These are phyloP conservation scores for Gymnarchus niloticus DNA, from an alignment of 2,113 vertebrate species.

Conservation along the genomic window DNA sequence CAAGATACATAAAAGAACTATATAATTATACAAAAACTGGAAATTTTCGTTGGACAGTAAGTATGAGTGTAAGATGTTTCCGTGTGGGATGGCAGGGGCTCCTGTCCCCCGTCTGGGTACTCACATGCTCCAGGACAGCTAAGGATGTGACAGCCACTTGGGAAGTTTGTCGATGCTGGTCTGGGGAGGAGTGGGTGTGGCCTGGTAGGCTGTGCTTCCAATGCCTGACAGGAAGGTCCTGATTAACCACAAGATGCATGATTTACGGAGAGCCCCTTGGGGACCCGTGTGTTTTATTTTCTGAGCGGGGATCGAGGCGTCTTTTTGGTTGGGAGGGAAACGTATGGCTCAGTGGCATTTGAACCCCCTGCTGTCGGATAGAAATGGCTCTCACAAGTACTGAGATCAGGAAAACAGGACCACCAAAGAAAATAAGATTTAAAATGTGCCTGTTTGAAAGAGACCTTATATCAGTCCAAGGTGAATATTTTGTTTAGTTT, in stretches of 20 bases:
- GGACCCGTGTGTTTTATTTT: not conserved
- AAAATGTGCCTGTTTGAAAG: not conserved
- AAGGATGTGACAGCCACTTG: not conserved
- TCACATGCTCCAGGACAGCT: constrained; percentile 2
- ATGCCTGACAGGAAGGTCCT: not conserved
- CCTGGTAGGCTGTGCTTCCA: constrained; percentile 13
- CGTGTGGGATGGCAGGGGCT: not conserved
- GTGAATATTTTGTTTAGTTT: not conserved
- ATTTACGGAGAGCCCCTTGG: constrained; percentile 1
- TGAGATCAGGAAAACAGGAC: not conserved
- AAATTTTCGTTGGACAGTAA: not conserved
- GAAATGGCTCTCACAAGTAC: not conserved
- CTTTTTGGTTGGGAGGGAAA: not conserved
- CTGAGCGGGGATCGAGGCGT: not conserved
- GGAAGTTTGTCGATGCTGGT: not conserved
- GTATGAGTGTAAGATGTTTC: not conserved
- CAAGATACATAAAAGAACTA: not conserved
- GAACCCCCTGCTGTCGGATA: not conserved
- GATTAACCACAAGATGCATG: not conserved
- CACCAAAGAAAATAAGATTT: not conserved
- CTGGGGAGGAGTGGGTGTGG: not conserved
- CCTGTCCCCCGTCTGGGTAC: not conserved
- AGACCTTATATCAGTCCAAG: not conserved
- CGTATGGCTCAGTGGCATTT: not conserved
- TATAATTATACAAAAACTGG: not conserved